Evolutionary conservation across 2,113 vertebrate genomes (phyloP), one percentile per base, ranked within the genome.

Genomic region (Gallinago undulata): DNA sequence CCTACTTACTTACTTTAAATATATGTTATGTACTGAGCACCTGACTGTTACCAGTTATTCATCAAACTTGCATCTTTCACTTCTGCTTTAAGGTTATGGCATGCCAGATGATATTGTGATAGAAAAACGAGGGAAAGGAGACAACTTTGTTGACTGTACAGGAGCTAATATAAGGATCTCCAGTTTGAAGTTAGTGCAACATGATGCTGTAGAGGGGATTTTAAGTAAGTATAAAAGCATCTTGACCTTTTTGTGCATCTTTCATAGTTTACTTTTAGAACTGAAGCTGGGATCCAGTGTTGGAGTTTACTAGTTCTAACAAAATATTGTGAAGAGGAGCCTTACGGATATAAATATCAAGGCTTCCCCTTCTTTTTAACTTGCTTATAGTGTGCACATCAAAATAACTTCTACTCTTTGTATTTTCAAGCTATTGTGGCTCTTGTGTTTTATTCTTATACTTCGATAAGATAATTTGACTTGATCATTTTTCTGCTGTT

Each of bases 81-180:
- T 19, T 70, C 11, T 90, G 79, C 76, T 67, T 53, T 55, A 85
- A 99, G 99, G 99, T 17, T 99, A 99, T 78, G 99, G 99, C 11
- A 91, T 98, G 72, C 98, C 99, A 63, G 99, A 99, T 90, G 99
- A 99, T 69, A 97, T 99, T 2, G 98, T 99, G 82, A 99, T 99
- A 91, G 99, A 99, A 97, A 99, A 99, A 92, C 97, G 83, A 62
- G 98, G 98, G 68, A 98, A 98, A 95, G 98, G 99, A 9, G 99
- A 99, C 87, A 98, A 98, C 13, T 99, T 99, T 95, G 97, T 99
- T 79, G 99, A 99, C 75, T 99, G 99, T 19, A 98, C 98, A 2
- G 99, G 99, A 64, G 95, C 94, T 6, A 95, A 98, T 51, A 88
- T 99, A 80, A 98, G 95, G 94, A 98, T 99, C 91, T 99, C 98